Evolutionary conservation across 2,113 vertebrate genomes (phyloP), one percentile per base, ranked within the genome.

Genomic region (Triplophysa dalaica): DNA sequence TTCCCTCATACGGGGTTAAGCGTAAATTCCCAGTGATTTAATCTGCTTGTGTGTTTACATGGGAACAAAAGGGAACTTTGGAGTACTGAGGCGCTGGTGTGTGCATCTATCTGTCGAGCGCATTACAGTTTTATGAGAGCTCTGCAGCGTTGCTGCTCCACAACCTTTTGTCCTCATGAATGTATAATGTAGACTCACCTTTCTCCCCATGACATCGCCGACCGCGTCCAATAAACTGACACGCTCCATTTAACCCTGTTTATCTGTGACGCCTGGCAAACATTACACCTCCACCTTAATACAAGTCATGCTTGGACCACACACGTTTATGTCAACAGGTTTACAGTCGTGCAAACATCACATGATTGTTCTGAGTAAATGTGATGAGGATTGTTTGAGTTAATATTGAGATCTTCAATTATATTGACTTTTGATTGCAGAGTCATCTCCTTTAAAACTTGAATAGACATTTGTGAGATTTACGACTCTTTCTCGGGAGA

Each of bases 71-170:
- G 56, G 13, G 33, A 11, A 26, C 14, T 54, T 19, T 54, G 14
- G 19, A 56, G 54, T 56, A 48, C 13, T 7, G 58, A 26, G 17
- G 33, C 2, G 8, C 3, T 75, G 2, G 8, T 45, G 56, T 24
- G 72, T 1, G 21, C 38, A 61, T 62, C 72, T 58, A 14, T 16
- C 54, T 60, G 52, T 73, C 54, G 58, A 63, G 58, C 48, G 41
- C 56, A 62, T 75, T 75, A 75, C 19, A 10, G 26, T 75, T 75
- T 75, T 21, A 75, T 62, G 24, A 61, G 54, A 17, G 72, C 72
- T 26, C 58, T 75, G 13, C 14, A 1, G 2, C 12, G 21, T 12
- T 73, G 58, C 54, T 38, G 54, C 70, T 41, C 70, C 41, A 33
- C 52, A 74, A 38, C 38, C 58, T 75, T 75, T 41, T 63, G 58